These are phyloP conservation scores for Crotophaga sulcirostris DNA, from an alignment of 2,113 vertebrate species.

Conservation along the genomic window DNA sequence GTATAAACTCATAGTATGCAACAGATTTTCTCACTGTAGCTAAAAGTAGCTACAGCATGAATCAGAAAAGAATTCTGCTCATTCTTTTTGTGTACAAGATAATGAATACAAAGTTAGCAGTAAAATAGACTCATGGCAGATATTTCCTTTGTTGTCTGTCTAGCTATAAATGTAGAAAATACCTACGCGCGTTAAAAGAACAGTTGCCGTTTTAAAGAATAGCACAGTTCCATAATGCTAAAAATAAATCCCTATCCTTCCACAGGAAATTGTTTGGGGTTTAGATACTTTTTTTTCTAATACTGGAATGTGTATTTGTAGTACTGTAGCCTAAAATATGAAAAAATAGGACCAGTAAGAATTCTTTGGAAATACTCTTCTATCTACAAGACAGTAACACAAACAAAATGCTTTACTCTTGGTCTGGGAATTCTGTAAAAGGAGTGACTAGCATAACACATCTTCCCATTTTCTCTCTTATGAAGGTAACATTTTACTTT, in stretches of 20 bases:
- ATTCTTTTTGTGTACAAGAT: not conserved
- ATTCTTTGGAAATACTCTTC: not conserved
- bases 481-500: not conserved
- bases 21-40: not conserved
- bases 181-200: not conserved
- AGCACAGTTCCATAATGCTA: not conserved
- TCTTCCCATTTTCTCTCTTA: not conserved
- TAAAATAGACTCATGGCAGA: not conserved
- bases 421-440: not conserved
- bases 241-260: not conserved
- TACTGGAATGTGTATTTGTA: not conserved
- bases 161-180: not conserved
- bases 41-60: not conserved
- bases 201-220: not conserved
- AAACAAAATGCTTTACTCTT: not conserved
- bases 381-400: not conserved
- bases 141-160: not conserved
- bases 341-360: not conserved
- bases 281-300: not conserved
- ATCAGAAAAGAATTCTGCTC: not conserved
- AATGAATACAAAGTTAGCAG: not conserved
- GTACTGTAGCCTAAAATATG: not conserved
- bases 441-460: fast-evolving
- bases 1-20: not conserved
- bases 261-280: not conserved